Evolutionary conservation across 2,888 invertebrate species (phyloP).

Genomic region (Folsomia candida): DNA sequence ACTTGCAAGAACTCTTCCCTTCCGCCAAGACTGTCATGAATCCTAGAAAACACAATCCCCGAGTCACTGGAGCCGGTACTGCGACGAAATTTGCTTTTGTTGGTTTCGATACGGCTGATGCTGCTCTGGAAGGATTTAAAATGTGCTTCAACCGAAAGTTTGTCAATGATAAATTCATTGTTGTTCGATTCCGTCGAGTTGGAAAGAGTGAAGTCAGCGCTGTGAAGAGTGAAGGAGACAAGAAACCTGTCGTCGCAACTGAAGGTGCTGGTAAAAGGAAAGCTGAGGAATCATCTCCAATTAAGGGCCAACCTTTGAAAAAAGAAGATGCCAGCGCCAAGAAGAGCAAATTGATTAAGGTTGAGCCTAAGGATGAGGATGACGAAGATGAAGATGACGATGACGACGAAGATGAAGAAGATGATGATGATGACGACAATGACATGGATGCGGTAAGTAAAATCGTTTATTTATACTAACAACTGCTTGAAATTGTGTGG

Average conservation of each 20-base stretch:
- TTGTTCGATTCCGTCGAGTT: slow-evolving; percentile 43
- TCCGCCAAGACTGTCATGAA: slow-evolving; percentile 27
- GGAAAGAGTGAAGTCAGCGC: slow-evolving; percentile 25
- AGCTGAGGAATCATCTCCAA: slow-evolving; percentile 2
- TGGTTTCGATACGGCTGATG: slow-evolving; percentile 36
- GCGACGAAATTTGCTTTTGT: slow-evolving; percentile 44
- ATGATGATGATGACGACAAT: slow-evolving; percentile 21
- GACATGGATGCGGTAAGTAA: background rate
- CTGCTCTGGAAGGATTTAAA: slow-evolving; percentile 45
- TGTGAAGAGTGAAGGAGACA: background rate
- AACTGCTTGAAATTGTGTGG: slow-evolving; percentile 11
- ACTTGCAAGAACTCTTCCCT: slow-evolving; percentile 32
- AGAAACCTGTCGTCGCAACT: background rate
- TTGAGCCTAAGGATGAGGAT: slow-evolving; percentile 28
- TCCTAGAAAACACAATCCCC: slow-evolving; percentile 47
- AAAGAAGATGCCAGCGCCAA: slow-evolving; percentile 29
- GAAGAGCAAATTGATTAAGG: slow-evolving; percentile 4
- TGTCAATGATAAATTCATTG: slow-evolving; percentile 36
- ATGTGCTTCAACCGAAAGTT: slow-evolving; percentile 31
- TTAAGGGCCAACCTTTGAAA: slow-evolving; percentile 21
- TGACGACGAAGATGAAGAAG: slow-evolving; percentile 29
- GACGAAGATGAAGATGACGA: slow-evolving; percentile 41
- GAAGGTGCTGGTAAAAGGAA: slow-evolving; percentile 22
- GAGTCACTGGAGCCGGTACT: slow-evolving; percentile 26
- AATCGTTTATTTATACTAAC: background rate